Percentiles rank a stretch among this genome's conserved stretches.
phyloP scores from a whole-genome alignment of 2,888 invertebrate genomes.

The Heliconius ismenius region DNA sequence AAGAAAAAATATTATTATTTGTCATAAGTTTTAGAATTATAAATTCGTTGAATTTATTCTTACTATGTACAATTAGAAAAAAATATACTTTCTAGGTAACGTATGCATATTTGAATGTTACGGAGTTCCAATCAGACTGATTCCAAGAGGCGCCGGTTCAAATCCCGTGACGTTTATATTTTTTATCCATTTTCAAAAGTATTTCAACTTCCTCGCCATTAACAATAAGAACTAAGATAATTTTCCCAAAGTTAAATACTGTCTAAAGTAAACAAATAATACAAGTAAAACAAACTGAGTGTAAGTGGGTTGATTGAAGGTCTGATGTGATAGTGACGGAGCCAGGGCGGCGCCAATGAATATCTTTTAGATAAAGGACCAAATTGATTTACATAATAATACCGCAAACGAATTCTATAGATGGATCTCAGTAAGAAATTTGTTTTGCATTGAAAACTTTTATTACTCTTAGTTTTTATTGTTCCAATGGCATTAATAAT shows the following conservation, averaged over 20 bases:
- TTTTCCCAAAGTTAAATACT: background rate
- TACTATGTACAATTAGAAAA: background rate
- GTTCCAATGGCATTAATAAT: background rate
- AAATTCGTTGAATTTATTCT: no score
- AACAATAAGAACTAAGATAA: background rate
- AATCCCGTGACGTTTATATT: no score
- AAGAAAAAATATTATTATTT: background rate
- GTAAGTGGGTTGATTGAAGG: conserved; percentile 20
- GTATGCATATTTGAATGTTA: no score
- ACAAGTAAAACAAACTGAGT: conserved; percentile 4
- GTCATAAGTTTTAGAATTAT: no score
- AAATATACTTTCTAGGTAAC: no score
- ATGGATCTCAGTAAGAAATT: background rate
- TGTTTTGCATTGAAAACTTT: background rate
- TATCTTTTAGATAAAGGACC: conserved; percentile 26
- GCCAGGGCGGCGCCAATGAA: conserved; percentile 32
- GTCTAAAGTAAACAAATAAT: conserved; percentile 2
- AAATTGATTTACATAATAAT: conserved; percentile 38
- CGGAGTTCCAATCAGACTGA: no score
- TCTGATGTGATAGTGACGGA: conserved; percentile 24
- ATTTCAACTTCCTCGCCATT: no score
- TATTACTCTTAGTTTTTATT: background rate
- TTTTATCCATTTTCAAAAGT: no score
- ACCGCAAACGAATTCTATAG: conserved; percentile 15
- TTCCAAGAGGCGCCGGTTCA: no score